phyloP scores from a whole-genome alignment of 2,888 invertebrate genomes.

The Orchesella flavescens region DNA sequence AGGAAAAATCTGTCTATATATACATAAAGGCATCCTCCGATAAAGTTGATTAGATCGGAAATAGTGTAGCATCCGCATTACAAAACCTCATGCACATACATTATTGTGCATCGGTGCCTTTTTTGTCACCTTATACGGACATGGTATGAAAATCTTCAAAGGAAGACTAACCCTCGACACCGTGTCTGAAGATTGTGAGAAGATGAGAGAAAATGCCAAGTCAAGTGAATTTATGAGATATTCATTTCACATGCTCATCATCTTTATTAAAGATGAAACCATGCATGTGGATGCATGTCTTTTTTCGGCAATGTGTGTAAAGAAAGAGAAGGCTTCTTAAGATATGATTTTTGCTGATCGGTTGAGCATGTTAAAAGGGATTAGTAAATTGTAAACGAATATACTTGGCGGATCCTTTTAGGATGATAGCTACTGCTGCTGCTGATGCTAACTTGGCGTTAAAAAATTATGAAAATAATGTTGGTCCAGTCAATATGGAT shows the following conservation, averaged over 20 bases:
- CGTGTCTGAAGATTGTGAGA: conserved; percentile 49
- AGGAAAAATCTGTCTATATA: not conserved
- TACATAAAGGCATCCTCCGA: not conserved
- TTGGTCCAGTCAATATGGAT: too few species aligned
- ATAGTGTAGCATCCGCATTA: conserved; percentile 11
- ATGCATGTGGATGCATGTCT: conserved; percentile 8
- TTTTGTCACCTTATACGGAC: conserved; percentile 64
- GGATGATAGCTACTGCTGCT: conserved; percentile 21
- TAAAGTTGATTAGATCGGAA: conserved; percentile 31
- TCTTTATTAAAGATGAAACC: not conserved
- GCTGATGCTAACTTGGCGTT: not conserved
- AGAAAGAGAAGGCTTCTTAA: not conserved
- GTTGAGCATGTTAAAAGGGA: conserved; percentile 38
- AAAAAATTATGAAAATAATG: not conserved
- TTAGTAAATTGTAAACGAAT: conserved; percentile 13
- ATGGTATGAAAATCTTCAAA: conserved; percentile 13
- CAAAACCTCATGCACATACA: not conserved
- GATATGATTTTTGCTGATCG: conserved; percentile 33
- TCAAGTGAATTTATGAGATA: conserved; percentile 26
- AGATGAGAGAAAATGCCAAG: conserved; percentile 23
- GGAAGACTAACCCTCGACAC: conserved; percentile 35
- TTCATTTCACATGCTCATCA: conserved; percentile 27
- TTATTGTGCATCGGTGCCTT: conserved; percentile 8
- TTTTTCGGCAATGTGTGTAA: conserved; percentile 38
- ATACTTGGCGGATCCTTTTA: conserved; percentile 4